A percentile compares a stretch with the other conserved stretches of the same genome.
Conservation (phyloP, 2,113 vertebrate species). For the Orycteropus afer region DNA sequence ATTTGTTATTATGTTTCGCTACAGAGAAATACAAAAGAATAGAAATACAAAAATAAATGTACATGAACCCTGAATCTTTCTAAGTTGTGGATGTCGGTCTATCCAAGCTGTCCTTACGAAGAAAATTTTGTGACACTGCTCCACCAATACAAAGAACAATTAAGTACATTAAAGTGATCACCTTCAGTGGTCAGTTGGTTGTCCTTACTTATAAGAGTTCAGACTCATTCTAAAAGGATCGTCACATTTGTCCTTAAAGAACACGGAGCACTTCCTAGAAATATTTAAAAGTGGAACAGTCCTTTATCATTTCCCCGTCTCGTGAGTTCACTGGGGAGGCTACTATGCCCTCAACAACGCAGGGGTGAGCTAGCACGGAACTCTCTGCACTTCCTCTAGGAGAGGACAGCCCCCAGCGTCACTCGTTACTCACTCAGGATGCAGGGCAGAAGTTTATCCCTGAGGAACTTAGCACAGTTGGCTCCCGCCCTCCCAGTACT, state of each 20-base stretch:
- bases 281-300: not conserved
- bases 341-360: not conserved
- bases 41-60: not conserved
- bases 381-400: slow-evolving; percentile 65
- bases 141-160: not conserved
- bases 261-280: slow-evolving; percentile 17
- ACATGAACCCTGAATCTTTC: not conserved
- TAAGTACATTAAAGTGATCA: not conserved
- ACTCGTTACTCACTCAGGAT: slow-evolving; percentile 77
- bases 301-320: not conserved
- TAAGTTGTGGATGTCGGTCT: not conserved
- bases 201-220: slow-evolving; percentile 1
- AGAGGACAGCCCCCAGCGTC: slow-evolving; percentile 77
- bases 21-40: not conserved
- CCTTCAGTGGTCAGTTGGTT: not conserved
- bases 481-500: slow-evolving; percentile 56
- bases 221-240: not conserved
- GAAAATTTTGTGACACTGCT: not conserved
- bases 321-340: not conserved
- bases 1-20: slow-evolving; percentile 12
- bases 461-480: slow-evolving; percentile 50
- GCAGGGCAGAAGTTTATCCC: slow-evolving; percentile 61
- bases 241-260: not conserved
- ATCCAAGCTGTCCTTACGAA: not conserved
- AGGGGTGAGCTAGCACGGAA: not conserved